Percentiles rank a stretch among this genome's conserved stretches.
Evolutionary conservation across 2,113 vertebrate species (phyloP).

Genomic region (Hypocryptadius cinnamomeus): DNA sequence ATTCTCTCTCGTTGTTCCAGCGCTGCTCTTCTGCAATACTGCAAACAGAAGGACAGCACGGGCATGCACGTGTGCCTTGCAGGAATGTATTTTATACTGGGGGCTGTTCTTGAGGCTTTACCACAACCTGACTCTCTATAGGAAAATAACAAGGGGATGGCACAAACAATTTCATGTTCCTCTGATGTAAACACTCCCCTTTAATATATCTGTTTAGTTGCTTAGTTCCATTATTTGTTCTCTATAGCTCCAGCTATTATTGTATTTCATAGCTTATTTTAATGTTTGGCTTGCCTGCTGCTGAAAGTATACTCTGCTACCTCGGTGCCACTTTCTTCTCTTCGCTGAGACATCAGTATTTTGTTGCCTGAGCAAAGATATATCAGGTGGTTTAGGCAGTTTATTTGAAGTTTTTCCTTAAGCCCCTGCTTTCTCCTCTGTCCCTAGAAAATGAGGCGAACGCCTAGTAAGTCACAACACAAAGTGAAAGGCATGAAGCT

Average conservation of each 20-base stretch:
- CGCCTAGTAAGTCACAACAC: not conserved
- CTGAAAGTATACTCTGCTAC: not conserved
- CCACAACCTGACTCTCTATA: not conserved
- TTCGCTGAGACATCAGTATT: not conserved
- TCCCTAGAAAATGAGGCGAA: not conserved
- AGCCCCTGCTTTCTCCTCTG: not conserved
- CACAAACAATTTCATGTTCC: not conserved
- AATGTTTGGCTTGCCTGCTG: not conserved
- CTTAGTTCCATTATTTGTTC: not conserved
- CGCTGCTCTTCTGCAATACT: not conserved
- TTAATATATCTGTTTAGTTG: not conserved
- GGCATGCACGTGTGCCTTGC: rapidly evolving
- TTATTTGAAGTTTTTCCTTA: not conserved
- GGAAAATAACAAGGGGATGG: not conserved
- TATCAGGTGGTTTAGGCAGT: not conserved
- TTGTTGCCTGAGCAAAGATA: not conserved
- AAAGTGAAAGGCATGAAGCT: not conserved
- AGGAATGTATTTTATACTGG: not conserved
- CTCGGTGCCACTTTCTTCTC: not conserved
- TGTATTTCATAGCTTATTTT: not conserved
- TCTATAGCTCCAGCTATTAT: not conserved
- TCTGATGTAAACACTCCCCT: not conserved
- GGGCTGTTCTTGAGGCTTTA: not conserved
- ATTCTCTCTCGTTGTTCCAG: not conserved
- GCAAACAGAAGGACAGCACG: rapidly evolving